Evolutionary conservation across 2,888 invertebrate species (phyloP).

Genomic region (Yponomeuta evonymella): DNA sequence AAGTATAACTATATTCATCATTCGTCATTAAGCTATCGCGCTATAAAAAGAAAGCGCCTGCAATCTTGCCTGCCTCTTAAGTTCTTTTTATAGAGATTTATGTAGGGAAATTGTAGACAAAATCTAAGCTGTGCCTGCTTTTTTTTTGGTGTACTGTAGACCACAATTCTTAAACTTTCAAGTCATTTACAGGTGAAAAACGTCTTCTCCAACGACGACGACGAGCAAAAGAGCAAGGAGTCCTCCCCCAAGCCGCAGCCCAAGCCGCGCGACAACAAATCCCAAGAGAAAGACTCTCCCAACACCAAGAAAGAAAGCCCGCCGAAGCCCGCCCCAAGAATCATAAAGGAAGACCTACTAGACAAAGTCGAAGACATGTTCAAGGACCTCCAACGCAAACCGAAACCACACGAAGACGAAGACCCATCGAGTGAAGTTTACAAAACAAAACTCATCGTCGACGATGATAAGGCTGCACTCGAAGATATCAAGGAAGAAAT

Average conservation of each 20-base stretch:
- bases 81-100: no score
- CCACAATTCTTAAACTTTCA: background rate
- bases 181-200: slow-evolving; percentile 33
- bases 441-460: slow-evolving; percentile 61
- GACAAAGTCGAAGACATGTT: slow-evolving; percentile 74
- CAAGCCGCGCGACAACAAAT: slow-evolving; percentile 24
- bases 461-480: slow-evolving; percentile 48
- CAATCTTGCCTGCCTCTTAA: no score
- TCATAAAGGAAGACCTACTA: slow-evolving; percentile 64
- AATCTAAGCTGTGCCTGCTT: no score
- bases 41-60: no score
- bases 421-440: slow-evolving; percentile 44
- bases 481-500: slow-evolving; percentile 57
- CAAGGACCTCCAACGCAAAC: slow-evolving; percentile 57
- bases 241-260: slow-evolving; percentile 27
- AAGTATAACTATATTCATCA: no score
- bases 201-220: slow-evolving; percentile 61
- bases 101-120: no score
- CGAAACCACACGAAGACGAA: slow-evolving; percentile 51
- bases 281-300: slow-evolving; percentile 24
- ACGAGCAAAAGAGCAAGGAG: slow-evolving; percentile 30
- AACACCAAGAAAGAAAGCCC: slow-evolving; percentile 31
- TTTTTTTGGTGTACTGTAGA: no score
- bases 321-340: slow-evolving; percentile 62
- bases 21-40: no score